These are phyloP conservation scores for Emydocephalus ijimae DNA, from an alignment of 2,113 vertebrate species.

Conservation along the genomic window DNA sequence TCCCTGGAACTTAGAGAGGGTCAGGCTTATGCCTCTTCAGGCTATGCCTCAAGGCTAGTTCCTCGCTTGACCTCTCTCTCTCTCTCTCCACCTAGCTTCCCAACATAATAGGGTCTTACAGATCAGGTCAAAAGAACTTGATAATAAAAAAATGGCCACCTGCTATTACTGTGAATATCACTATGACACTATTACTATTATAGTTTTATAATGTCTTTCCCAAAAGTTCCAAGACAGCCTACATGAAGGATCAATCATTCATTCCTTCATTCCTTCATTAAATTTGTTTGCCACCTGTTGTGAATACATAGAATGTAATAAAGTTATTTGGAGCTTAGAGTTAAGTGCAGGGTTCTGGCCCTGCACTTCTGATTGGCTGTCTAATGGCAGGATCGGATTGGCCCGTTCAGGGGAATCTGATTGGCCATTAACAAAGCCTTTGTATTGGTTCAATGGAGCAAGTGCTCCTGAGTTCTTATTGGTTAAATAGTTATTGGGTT, in stretches of 20 bases:
- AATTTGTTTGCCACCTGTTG: neutral
- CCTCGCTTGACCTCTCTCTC: neutral
- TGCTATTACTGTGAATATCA: neutral
- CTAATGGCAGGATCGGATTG: too few relatives aligned
- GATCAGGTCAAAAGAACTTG: neutral
- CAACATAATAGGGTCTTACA: neutral
- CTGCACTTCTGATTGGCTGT: too few relatives aligned
- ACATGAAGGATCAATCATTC: neutral
- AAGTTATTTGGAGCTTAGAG: too few relatives aligned
- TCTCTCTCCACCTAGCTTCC: neutral
- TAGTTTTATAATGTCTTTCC: neutral
- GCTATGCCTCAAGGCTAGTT: neutral
- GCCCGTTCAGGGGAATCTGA: too few relatives aligned
- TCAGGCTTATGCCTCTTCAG: neutral
- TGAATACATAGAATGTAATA: too few relatives aligned
- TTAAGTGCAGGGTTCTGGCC: too few relatives aligned
- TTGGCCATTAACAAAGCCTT: too few relatives aligned
- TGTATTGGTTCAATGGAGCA: too few relatives aligned
- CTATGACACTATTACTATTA: neutral
- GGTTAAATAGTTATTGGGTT: too few relatives aligned
- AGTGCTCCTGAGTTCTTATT: too few relatives aligned
- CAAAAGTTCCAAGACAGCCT: neutral
- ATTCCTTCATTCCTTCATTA: too few relatives aligned
- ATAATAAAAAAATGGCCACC: neutral
- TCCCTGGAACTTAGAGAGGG: neutral